Conservation (phyloP, 2,888 invertebrate species). For the Gnatocerus cornutus region DNA sequence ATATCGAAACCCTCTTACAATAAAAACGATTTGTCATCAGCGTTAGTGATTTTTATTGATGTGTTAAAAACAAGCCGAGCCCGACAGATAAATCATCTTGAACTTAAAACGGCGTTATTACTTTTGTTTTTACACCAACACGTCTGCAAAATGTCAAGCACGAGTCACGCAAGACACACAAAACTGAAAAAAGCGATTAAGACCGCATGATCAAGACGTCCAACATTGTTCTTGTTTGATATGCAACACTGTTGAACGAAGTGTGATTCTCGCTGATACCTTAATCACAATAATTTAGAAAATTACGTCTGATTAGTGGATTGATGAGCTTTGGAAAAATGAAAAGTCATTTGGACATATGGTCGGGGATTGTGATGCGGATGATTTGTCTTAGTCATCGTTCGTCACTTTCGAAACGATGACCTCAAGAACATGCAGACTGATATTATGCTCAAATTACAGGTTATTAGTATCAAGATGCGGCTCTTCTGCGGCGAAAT, state of each 20-base stretch:
- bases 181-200: conserved; percentile 8
- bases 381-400: conserved; percentile 57
- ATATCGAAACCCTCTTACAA: conserved; percentile 39
- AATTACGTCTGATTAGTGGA: conserved; percentile 42
- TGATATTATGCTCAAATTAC: conserved; percentile 44
- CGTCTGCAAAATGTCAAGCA: conserved; percentile 34
- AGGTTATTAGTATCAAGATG: conserved; percentile 47
- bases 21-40: conserved; percentile 44
- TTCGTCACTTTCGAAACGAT: conserved; percentile 53
- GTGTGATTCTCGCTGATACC: conserved; percentile 27
- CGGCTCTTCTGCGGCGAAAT: conserved; percentile 15
- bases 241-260: not conserved
- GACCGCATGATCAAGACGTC: not conserved
- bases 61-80: conserved; percentile 30
- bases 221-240: conserved; percentile 1
- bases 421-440: conserved; percentile 39
- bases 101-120: conserved; percentile 21
- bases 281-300: conserved; percentile 47
- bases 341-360: conserved; percentile 46
- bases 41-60: conserved; percentile 40
- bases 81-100: conserved; percentile 14
- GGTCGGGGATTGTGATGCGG: conserved; percentile 45
- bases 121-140: conserved; percentile 24
- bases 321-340: conserved; percentile 41
- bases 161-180: conserved; percentile 10